Evolutionary conservation across 2,888 invertebrate species (phyloP), one percentile per base, ranked within the genome.

Genomic region (Stenchaetothrips biformis): DNA sequence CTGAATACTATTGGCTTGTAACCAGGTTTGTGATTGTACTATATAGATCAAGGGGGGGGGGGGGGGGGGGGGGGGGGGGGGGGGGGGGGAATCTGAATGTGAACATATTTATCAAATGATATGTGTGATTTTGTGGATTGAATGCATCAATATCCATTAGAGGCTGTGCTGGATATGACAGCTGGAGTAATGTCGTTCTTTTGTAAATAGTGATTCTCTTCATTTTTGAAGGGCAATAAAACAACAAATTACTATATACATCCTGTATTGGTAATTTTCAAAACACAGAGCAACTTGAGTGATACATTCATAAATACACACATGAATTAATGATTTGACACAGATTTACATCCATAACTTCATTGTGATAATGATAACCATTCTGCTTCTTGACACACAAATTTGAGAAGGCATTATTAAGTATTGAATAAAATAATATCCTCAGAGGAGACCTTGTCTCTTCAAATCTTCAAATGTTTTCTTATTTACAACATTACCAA

Each of bases 391-490:
- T 53, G 3, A 53, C 13, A 53, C 53, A 53, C 13, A 13, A 53
- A 53, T 4, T 18, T 18, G 53, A 18, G 4, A 13, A 53, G 13
- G 16, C 13, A 13, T 53, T 11, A 53, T 9, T 9, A 53, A 13
- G 18, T 0, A 53, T 53, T 13, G 8, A 53, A 53, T 16, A 6
- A 53, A 4, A 79, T 6, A 79, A 79, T 79, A 49, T 49, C 4
- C 16, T 90, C 92, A 99, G 82, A 99, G 90, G 82, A 99, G 90
- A 79, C 99, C 99, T 89, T 99, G 99, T 86, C 99, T 90, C 87
- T 99, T 99, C 84, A 99, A 91, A 91, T 99, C 99, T 87, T 99
- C 99, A 85, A 93, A 99, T 0, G 98, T 99, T 87, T 99, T 99
- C 83, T 97, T 92, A 88, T 97, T 99, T 1, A 99, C 98, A 21